A percentile compares a stretch with the other conserved stretches of the same genome.
Conservation (phyloP, 2,888 invertebrate species). For the Tetragonisca angustula region DNA sequence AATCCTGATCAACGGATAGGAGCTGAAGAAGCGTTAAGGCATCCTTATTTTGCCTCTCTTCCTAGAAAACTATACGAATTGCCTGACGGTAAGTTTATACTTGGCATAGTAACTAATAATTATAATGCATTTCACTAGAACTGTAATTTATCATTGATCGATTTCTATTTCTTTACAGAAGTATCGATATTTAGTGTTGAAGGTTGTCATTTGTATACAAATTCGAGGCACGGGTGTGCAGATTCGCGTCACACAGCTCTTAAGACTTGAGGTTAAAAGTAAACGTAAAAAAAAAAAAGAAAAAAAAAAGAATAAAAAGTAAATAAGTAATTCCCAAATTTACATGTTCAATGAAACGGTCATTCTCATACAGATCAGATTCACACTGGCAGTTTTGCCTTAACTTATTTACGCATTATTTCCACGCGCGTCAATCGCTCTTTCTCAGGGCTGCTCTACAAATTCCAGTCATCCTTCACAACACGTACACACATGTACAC, state of each 20-base stretch:
- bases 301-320: conserved; percentile 41
- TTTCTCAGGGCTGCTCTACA: conserved; percentile 73
- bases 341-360: conserved; percentile 64
- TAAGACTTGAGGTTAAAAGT: conserved; percentile 83
- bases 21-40: conserved; percentile 93
- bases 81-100: conserved; percentile 92
- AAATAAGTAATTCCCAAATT: conserved; percentile 70
- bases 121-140: conserved; percentile 6
- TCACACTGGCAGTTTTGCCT: conserved; percentile 56
- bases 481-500: conserved; percentile 13
- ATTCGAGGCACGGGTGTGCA: conserved; percentile 84
- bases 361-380: conserved; percentile 63
- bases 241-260: conserved; percentile 88
- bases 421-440: conserved; percentile 69
- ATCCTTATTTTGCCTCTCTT: conserved; percentile 95
- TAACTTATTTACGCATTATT: conserved; percentile 58
- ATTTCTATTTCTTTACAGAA: conserved; percentile 87
- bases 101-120: not conserved
- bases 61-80: conserved; percentile 95
- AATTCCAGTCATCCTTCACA: conserved; percentile 60
- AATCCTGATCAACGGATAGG: conserved; percentile 94
- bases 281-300: conserved; percentile 55
- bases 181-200: conserved; percentile 98
- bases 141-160: conserved; percentile 2
- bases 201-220: conserved; percentile 88